A percentile compares a stretch with the other conserved stretches of the same genome.
Conservation (phyloP, 2,113 vertebrate species). For the Orcinus orca region DNA sequence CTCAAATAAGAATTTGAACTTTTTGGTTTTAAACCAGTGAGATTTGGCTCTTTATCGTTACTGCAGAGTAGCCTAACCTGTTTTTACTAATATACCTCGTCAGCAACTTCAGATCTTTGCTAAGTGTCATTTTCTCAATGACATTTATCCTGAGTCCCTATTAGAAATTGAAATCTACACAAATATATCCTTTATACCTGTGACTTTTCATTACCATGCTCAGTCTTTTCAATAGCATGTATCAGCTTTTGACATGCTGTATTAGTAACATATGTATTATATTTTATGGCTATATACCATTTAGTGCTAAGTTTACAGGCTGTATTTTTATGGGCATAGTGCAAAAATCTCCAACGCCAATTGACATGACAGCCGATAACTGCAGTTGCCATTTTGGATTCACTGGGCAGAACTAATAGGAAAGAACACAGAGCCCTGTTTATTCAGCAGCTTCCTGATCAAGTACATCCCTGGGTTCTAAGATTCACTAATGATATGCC, state of each 20-base stretch:
- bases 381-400: background rate
- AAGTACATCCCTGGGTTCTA: background rate
- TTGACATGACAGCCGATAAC: background rate
- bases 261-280: background rate
- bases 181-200: background rate
- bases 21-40: background rate
- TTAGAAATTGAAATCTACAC: background rate
- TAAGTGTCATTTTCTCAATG: constrained; percentile 12
- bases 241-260: background rate
- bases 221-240: background rate
- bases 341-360: background rate
- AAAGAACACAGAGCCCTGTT: background rate
- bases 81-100: background rate
- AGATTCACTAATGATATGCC: background rate
- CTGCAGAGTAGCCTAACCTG: background rate
- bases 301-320: background rate
- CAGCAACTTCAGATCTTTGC: background rate
- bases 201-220: background rate
- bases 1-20: background rate
- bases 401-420: background rate
- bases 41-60: background rate
- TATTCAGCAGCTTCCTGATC: background rate
- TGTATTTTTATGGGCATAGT: background rate
- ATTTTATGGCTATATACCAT: background rate
- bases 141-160: background rate